Base-by-base conservation (phyloP, 92 coral and sea anemone species). In the Porites evermanni region DNA sequence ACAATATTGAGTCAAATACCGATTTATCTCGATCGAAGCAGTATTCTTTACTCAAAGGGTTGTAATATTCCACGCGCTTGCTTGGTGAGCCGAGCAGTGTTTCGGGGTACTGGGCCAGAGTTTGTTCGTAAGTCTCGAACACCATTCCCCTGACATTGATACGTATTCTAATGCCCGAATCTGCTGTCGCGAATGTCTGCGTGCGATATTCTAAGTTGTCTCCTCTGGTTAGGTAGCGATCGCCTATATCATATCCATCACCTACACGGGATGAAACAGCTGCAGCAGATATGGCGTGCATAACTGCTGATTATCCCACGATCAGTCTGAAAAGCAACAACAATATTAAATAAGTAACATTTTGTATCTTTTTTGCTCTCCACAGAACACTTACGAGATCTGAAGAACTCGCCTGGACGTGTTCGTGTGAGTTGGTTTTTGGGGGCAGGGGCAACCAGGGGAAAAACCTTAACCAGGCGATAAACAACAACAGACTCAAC, bases 111-210 rank as follows among this genome's bases (percentile, higher is more conserved):
- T 93, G 98, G 17, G 97, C 98, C 53, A 96, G 80, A 32, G 98
- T 96, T 74, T 93, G 94, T 61, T 96, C 98, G 80, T 92, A 96
- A 0, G 98, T 96, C 76, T 96, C 98, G 71, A 96, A 96, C 13
- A 90, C 78, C 92, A 96, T 81, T 17, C 98, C 98, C 20, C 98
- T 89, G 66, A 96, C 98, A 71, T 96, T 96, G 81, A 96, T 94
- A 13, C 89, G 94, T 74, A 94, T 80, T 14, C 98, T 77, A 17
- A 83, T 90, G 24, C 93, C 90, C 6, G 80, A n/a, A 60, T 83
- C 87, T 26, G 87, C 87, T 63, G 87, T 2, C 3, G 87, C 64
- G 19, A 81, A 74, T 38, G 80, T 0, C 12, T 83, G 80, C 8
- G 65, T 1, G 17, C 80, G 32, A 6, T 73, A n/a, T 0, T 83